Percentiles rank a stretch among this genome's conserved stretches.
These are phyloP conservation scores for Atta texana DNA, from an alignment of 1,140 invertebrate genomes.

Conservation along the genomic window DNA sequence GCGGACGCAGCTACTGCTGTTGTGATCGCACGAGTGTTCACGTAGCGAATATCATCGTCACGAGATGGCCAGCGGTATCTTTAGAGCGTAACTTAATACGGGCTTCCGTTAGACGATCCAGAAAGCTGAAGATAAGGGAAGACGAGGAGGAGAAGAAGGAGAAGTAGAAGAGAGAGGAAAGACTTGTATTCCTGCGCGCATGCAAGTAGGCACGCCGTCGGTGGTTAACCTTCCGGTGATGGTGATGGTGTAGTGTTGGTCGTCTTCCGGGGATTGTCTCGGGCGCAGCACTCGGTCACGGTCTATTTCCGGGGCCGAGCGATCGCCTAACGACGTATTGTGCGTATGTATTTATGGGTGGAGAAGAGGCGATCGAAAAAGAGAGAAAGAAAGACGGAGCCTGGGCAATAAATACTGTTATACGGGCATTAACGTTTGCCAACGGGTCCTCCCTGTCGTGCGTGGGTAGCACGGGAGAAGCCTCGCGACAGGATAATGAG, in stretches of 20 bases:
- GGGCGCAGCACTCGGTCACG: slow-evolving; percentile 73
- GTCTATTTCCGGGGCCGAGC: slow-evolving; percentile 75
- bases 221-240: slow-evolving; percentile 72
- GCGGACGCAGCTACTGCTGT: slow-evolving; percentile 23
- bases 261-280: slow-evolving; percentile 77
- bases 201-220: slow-evolving; percentile 34
- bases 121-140: slow-evolving; percentile 47
- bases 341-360: slow-evolving; percentile 77
- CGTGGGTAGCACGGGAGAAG: slow-evolving; percentile 61
- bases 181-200: slow-evolving; percentile 22
- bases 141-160: neutral
- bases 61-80: slow-evolving; percentile 44
- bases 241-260: slow-evolving; percentile 61
- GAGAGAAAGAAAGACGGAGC: neutral
- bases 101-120: slow-evolving; percentile 60
- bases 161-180: neutral
- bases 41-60: slow-evolving; percentile 58
- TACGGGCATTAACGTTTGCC: slow-evolving; percentile 73
- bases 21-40: slow-evolving; percentile 40
- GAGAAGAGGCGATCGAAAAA: slow-evolving; percentile 71
- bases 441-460: slow-evolving; percentile 65
- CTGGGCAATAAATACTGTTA: slow-evolving; percentile 76
- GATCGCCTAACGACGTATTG: slow-evolving; percentile 77
- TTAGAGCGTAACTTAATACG: slow-evolving; percentile 56
- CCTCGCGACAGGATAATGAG: slow-evolving; percentile 68